Percentiles rank a stretch among this genome's conserved stretches.
Evolutionary conservation across 2,888 invertebrate genomes (phyloP).

Genomic region (Netelia melanura): DNA sequence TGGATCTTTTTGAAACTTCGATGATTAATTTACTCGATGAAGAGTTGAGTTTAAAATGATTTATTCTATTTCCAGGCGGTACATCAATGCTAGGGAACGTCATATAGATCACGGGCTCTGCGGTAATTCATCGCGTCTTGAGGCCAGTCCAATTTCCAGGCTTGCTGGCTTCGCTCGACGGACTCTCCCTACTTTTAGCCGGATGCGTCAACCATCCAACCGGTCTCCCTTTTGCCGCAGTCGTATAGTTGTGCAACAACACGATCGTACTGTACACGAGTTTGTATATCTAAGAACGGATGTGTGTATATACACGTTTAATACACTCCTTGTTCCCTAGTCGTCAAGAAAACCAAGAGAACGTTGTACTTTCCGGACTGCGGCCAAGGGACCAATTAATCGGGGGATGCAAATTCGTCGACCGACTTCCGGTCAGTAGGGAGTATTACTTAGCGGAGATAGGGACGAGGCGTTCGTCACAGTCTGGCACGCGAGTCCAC

Average conservation of each 20-base stretch:
- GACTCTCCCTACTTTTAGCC: slow-evolving; percentile 39
- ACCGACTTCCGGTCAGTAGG: slow-evolving; percentile 56
- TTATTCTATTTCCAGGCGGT: background rate
- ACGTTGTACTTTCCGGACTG: slow-evolving; percentile 12
- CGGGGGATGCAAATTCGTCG: slow-evolving; percentile 61
- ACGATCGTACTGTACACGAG: background rate
- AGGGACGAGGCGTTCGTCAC: background rate
- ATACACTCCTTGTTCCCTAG: slow-evolving; percentile 32
- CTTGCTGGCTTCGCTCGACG: slow-evolving; percentile 33
- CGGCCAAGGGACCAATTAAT: slow-evolving; percentile 56
- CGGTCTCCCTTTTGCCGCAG: slow-evolving; percentile 48
- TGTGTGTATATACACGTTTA: background rate
- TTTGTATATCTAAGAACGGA: slow-evolving; percentile 26
- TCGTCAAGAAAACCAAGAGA: slow-evolving; percentile 37
- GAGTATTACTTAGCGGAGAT: slow-evolving; percentile 17
- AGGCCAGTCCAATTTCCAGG: slow-evolving; percentile 32
- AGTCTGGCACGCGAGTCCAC: slow-evolving; percentile 32
- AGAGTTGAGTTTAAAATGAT: background rate
- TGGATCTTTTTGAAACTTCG: no score
- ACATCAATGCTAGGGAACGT: background rate
- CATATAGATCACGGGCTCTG: background rate
- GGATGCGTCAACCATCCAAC: slow-evolving; percentile 60
- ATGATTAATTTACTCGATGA: no score
- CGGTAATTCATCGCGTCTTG: slow-evolving; percentile 1
- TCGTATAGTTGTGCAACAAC: slow-evolving; percentile 37